Percentiles rank a stretch among this genome's conserved stretches.
Conservation (phyloP, 2,797 vertebrate genomes). For the Hypotaenidia okinawae region DNA sequence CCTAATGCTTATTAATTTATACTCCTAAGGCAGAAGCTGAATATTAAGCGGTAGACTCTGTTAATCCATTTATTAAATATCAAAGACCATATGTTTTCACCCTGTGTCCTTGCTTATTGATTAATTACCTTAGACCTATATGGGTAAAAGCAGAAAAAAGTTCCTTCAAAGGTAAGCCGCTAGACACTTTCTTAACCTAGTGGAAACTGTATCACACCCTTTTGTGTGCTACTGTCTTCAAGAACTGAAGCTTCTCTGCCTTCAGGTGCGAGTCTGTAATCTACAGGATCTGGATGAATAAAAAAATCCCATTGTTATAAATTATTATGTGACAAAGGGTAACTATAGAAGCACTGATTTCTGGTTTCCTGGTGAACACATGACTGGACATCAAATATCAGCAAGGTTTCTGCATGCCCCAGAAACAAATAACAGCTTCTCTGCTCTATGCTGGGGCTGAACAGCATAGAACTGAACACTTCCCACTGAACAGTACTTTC, state of each 20-base stretch:
- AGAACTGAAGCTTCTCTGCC: background rate
- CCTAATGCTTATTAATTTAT: slow-evolving; percentile 82
- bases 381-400: background rate
- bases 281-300: background rate
- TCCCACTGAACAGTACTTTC: background rate
- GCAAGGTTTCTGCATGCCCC: background rate
- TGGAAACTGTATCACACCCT: background rate
- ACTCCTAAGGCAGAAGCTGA: slow-evolving; percentile 69
- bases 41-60: slow-evolving; percentile 73
- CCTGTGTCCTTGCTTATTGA: slow-evolving; percentile 73
- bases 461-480: background rate
- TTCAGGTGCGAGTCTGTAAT: background rate
- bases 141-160: slow-evolving; percentile 23
- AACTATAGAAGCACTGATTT: background rate
- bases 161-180: slow-evolving; percentile 5
- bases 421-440: background rate
- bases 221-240: background rate
- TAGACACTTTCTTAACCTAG: background rate
- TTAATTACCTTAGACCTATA: slow-evolving; percentile 66
- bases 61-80: slow-evolving; percentile 82
- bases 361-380: background rate
- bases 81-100: slow-evolving; percentile 77
- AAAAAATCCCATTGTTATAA: background rate
- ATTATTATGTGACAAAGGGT: background rate
- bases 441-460: background rate